Percentiles rank a stretch among this genome's conserved stretches.
Evolutionary conservation across 2,113 vertebrate genomes (phyloP).

Genomic region (Cyprinus carpio): DNA sequence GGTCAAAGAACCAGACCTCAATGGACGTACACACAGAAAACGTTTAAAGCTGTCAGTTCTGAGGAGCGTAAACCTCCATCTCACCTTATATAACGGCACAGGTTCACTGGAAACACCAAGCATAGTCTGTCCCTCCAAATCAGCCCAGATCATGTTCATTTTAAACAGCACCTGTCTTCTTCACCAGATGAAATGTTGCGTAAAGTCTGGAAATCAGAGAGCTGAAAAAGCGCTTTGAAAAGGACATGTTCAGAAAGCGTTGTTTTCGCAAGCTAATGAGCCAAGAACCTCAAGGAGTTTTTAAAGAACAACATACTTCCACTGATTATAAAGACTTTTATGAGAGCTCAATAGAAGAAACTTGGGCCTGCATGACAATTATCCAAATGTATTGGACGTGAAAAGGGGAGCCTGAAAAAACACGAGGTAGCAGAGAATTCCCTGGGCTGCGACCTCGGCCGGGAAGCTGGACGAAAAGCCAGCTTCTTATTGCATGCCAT

Average conservation of each 20-base stretch:
- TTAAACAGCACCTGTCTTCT: constrained; percentile 53
- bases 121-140: constrained; percentile 46
- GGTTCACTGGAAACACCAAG: constrained; percentile 56
- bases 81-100: constrained; percentile 34
- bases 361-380: constrained; percentile 55
- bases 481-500: constrained; percentile 24
- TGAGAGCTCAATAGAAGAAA: constrained; percentile 62
- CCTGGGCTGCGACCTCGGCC: constrained; percentile 27
- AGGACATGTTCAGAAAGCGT: constrained; percentile 36
- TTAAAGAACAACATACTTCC: constrained; percentile 62
- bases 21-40: constrained; percentile 50
- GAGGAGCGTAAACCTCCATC: constrained; percentile 42
- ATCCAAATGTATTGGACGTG: constrained; percentile 61
- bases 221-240: constrained; percentile 44
- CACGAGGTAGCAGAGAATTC: constrained; percentile 46
- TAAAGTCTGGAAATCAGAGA: constrained; percentile 46
- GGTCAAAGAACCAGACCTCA: constrained; percentile 37
- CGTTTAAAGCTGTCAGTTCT: constrained; percentile 38
- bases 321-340: constrained; percentile 69
- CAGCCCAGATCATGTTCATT: constrained; percentile 43
- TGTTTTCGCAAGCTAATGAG: constrained; percentile 36
- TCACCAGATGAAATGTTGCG: constrained; percentile 24
- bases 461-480: constrained; percentile 26
- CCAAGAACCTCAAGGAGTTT: constrained; percentile 56
- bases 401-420: constrained; percentile 50